These are phyloP conservation scores for Steinernema hermaphroditum DNA, from an alignment of 2,888 invertebrate species.

Conservation along the genomic window DNA sequence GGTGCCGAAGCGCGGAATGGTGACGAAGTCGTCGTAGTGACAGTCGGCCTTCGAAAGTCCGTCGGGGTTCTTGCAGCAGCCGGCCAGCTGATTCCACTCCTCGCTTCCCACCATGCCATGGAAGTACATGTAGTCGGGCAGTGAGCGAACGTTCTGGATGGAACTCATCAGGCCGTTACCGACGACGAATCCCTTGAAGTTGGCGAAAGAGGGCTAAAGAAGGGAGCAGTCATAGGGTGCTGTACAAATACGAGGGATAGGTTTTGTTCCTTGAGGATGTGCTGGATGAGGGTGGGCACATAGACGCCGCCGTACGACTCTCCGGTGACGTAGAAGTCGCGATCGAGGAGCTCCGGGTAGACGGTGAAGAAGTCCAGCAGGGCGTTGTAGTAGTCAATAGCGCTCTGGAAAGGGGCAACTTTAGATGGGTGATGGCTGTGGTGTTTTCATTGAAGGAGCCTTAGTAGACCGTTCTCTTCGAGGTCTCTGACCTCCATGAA, in stretches of 20 bases:
- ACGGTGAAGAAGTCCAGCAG: conserved; percentile 68
- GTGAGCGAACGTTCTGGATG: conserved; percentile 47
- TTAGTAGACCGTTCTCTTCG: too few relatives aligned
- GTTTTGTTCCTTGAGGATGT: conserved; percentile 16
- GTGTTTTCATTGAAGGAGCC: too few relatives aligned
- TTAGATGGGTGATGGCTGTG: too few relatives aligned
- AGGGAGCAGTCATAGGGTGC: not conserved
- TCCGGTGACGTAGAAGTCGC: conserved; percentile 68
- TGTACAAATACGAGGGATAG: not conserved
- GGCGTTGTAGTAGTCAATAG: conserved; percentile 68
- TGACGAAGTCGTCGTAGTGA: conserved; percentile 28
- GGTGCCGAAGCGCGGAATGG: not conserved
- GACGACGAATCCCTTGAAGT: conserved; percentile 55
- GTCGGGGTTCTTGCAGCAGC: conserved; percentile 18
- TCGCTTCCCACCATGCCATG: conserved; percentile 48
- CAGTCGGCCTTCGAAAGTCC: not conserved
- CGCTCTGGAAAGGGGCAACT: conserved; percentile 56
- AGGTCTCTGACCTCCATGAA: too few relatives aligned
- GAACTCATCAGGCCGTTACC: conserved; percentile 56
- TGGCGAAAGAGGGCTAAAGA: conserved; percentile 44
- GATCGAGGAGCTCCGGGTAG: conserved; percentile 67
- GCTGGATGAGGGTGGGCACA: conserved; percentile 54
- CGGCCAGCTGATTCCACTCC: conserved; percentile 15
- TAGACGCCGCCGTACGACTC: conserved; percentile 70
- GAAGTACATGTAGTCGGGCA: conserved; percentile 53